Evolutionary conservation across 2,888 invertebrate species (phyloP), one percentile per base, ranked within the genome.

Genomic region (Phragmatobia fuliginosa): DNA sequence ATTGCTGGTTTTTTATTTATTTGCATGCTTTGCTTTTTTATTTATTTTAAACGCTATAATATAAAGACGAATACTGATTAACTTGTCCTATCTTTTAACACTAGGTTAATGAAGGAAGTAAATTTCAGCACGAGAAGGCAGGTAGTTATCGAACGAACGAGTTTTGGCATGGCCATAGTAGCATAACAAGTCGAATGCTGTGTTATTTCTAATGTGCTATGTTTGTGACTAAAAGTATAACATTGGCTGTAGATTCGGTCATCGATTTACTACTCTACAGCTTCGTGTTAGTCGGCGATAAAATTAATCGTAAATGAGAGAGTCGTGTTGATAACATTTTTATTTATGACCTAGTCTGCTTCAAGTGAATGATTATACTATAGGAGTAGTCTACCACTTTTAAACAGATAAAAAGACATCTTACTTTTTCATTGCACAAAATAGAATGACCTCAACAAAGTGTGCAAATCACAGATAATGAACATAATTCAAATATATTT

Each of bases 31-130:
- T 10, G 41, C 56, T 71, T 52, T 31, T 28, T 16, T 31, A 38
- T 28, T 18, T 28, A 67, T 72, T 49, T 72, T 58, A 61, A 73
- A 66, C 71, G 75, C 72, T 67, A 61, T 10, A 67, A 67, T 71
- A 21, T 66, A 60, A 10, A 36, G 33, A 45, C 68, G 66, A 58
- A 68, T 70, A 68, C 58, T 71, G 74, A 84, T 81, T 85, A 85
- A 86, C 79, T 67, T 52, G 62, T 70, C 73, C 77, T 80, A 77
- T 83, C 86, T 89, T 89, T 83, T 85, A 88, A 89, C 84, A 84
- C 78, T 90, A 92, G 92, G 92, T 91, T 80, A 85, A 90, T 85
- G 85, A 89, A 80, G 87, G 86, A 87, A 86, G 82, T 78, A 85
- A 88, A 84, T 85, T 82, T 81, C 87, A 78, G 75, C 88, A 88